Conservation (phyloP, 2,888 invertebrate genomes). For the Rhabditoides inermis region DNA sequence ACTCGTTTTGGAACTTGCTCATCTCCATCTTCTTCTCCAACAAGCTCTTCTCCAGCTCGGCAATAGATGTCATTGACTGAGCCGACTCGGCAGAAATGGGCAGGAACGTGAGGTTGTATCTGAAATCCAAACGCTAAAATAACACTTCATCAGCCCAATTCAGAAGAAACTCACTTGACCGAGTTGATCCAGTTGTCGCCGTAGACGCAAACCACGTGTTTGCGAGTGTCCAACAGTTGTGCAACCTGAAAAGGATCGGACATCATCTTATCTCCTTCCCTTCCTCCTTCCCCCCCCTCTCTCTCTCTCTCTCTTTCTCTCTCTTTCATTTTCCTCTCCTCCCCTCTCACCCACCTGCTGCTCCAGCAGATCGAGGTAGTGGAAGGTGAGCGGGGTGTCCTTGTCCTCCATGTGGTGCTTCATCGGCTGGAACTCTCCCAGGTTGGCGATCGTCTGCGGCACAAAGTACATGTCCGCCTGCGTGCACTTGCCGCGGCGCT, state of each 20-base stretch:
- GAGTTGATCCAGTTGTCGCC: slow-evolving; percentile 52
- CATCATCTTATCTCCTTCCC: no score
- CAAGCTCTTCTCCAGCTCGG: slow-evolving; percentile 25
- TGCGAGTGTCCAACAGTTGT: slow-evolving; percentile 39
- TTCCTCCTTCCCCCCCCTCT: no score
- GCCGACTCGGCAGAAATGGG: slow-evolving; percentile 26
- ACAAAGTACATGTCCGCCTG: slow-evolving; percentile 52
- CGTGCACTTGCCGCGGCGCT: slow-evolving; percentile 42
- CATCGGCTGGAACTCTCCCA: slow-evolving; percentile 50
- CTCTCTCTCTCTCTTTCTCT: no score
- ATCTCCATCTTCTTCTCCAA: slow-evolving; percentile 45
- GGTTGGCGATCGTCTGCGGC: slow-evolving; percentile 45
- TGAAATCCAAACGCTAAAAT: slow-evolving; percentile 9
- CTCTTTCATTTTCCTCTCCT: no score
- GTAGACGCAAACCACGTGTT: slow-evolving; percentile 50
- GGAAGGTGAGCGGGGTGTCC: slow-evolving; percentile 49
- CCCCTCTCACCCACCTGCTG: slow-evolving; percentile 25
- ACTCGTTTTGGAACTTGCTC: slow-evolving; percentile 48
- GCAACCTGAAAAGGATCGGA: slow-evolving; percentile 21
- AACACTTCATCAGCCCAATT: neutral
- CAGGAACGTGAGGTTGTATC: slow-evolving; percentile 42
- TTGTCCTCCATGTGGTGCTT: slow-evolving; percentile 50
- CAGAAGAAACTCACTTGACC: slow-evolving; percentile 27
- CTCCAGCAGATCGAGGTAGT: slow-evolving; percentile 47
- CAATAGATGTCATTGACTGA: slow-evolving; percentile 22